Evolutionary conservation across 2,888 invertebrate genomes (phyloP), one percentile per base, ranked within the genome.

Genomic region (Chrysodeixis includens): DNA sequence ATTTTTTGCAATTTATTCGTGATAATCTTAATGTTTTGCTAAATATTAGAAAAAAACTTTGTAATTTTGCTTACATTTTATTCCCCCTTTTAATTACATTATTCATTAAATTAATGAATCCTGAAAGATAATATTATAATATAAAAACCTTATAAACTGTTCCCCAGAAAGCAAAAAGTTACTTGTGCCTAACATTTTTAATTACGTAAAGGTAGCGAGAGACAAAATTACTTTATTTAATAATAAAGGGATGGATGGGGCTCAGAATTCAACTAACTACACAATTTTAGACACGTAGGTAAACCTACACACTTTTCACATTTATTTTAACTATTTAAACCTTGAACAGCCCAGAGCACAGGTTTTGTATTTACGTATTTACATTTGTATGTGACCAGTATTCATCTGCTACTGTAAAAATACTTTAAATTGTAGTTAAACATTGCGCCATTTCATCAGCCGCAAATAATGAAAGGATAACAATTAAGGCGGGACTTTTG

Each of bases 401-500:
- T 40, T 40, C 5, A 40, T 5, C 6, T n/a, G 12, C 14, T n/a
- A 40, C 49, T 61, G 71, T 52, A 12, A 59, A 4, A 63, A 76
- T n/a, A 6, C n/a, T 40, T n/a, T 2, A n/a, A 40, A 40, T 40
- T n/a, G n/a, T 7, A 7, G 9, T 49, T 20, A 20, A 49, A 49
- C 16, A 49, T 6, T 40, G n/a, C n/a, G 6, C 14, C n/a, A n/a
- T n/a, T 40, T 5, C 40, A n/a, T 40, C 1, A 40, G 40, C n/a
- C 40, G n/a, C 40, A n/a, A n/a, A 40, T 65, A 70, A 71, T 76
- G 62, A 71, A 65, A 68, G 22, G 46, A 52, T 62, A 61, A 65
- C 71, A 76, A 81, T 83, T 77, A 79, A 74, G 58, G 74, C 22
- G 59, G 68, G 65, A 20, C 71, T 70, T 73, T 76, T 72, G 74